Evolutionary conservation across 2,888 invertebrate genomes (phyloP).

Genomic region (Anorthoa munda): DNA sequence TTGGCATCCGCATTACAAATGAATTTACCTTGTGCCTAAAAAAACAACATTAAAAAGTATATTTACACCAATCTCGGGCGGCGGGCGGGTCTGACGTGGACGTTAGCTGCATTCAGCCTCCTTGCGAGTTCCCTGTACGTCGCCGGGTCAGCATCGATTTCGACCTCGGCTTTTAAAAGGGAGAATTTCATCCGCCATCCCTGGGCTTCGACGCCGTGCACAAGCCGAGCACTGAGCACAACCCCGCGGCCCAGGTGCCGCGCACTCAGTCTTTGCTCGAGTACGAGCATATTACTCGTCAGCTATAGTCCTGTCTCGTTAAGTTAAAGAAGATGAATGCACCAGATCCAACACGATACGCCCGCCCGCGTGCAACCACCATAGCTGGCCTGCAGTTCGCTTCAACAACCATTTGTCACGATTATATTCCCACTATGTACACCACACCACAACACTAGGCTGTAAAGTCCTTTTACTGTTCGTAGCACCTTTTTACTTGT

Average conservation of each 20-base stretch:
- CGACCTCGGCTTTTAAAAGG: slow-evolving; percentile 85
- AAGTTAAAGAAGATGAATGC: slow-evolving; percentile 88
- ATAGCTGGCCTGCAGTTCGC: slow-evolving; percentile 84
- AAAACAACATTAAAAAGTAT: slow-evolving; percentile 71
- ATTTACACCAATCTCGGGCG: slow-evolving; percentile 83
- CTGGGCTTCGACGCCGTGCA: slow-evolving; percentile 85
- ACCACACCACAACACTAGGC: slow-evolving; percentile 68
- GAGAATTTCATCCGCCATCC: slow-evolving; percentile 89
- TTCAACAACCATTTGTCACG: slow-evolving; percentile 87
- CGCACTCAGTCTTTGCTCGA: slow-evolving; percentile 88
- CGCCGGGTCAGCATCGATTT: slow-evolving; percentile 85
- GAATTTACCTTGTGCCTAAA: slow-evolving; percentile 17
- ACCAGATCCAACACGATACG: slow-evolving; percentile 83
- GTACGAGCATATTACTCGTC: slow-evolving; percentile 89
- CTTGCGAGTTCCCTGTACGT: slow-evolving; percentile 84
- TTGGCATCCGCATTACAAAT: background rate
- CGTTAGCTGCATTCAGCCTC: slow-evolving; percentile 83
- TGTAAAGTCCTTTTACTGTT: slow-evolving; percentile 47
- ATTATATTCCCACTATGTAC: slow-evolving; percentile 69
- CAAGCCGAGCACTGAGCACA: slow-evolving; percentile 81
- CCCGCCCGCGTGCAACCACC: slow-evolving; percentile 82
- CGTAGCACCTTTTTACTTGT: slow-evolving; percentile 80
- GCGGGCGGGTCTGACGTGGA: slow-evolving; percentile 82
- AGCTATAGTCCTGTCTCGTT: slow-evolving; percentile 89
- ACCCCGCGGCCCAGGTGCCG: slow-evolving; percentile 84